Conservation (phyloP, 2,113 vertebrate genomes). For the Dinomys branickii region DNA sequence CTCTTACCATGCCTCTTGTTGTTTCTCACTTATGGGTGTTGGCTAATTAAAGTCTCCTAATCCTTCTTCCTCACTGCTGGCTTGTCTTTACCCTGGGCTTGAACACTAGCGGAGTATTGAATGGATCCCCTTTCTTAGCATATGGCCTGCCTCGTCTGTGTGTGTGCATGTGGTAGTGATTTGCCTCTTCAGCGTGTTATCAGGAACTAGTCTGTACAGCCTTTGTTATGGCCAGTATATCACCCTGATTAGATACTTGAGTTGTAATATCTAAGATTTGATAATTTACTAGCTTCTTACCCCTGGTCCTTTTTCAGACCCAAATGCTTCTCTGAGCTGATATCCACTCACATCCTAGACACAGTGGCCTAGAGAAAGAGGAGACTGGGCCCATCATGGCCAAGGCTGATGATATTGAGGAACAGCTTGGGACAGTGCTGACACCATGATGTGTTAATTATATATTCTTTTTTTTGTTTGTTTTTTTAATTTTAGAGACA, state of each 20-base stretch:
- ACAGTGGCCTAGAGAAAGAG: background rate
- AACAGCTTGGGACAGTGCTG: background rate
- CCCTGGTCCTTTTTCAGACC: background rate
- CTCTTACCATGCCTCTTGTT: background rate
- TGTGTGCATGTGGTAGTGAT: too few species aligned
- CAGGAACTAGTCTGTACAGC: background rate
- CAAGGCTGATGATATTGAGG: background rate
- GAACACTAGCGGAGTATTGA: background rate
- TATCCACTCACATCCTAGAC: too few species aligned
- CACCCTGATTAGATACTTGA: background rate
- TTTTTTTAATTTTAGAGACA: too few species aligned
- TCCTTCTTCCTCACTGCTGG: background rate
- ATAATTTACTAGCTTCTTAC: background rate
- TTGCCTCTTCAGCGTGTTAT: background rate
- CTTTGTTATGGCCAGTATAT: background rate
- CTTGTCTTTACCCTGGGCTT: background rate
- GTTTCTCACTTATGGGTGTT: background rate
- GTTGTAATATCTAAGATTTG: background rate
- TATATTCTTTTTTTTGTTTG: too few species aligned
- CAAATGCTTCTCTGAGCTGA: background rate
- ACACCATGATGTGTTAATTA: rapidly evolving
- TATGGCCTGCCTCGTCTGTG: background rate
- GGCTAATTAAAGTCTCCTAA: background rate
- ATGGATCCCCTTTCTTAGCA: background rate
- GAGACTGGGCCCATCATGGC: too few species aligned